phyloP scores from a whole-genome alignment of 2,113 vertebrate genomes.

The Entelurus aequoreus region DNA sequence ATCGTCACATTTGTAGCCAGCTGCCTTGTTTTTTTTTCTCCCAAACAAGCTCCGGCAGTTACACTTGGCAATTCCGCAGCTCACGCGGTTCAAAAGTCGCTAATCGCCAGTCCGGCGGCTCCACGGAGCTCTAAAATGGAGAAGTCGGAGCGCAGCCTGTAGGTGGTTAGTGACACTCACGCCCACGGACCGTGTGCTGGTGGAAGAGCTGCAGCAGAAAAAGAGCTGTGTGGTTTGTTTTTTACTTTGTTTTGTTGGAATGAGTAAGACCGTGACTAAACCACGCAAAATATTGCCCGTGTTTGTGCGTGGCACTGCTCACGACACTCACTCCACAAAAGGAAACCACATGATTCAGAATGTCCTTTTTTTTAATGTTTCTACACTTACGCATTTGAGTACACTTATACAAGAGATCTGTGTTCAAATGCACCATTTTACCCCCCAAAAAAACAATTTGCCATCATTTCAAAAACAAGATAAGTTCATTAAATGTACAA shows the following conservation, averaged over 20 bases:
- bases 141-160: slow-evolving; percentile 26
- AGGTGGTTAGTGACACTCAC: slow-evolving; percentile 49
- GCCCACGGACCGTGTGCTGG: slow-evolving; percentile 49
- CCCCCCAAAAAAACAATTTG: background rate
- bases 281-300: slow-evolving; percentile 33
- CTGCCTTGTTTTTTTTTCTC: background rate
- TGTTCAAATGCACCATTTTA: too few relatives aligned
- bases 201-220: slow-evolving; percentile 32
- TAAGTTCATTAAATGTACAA: background rate
- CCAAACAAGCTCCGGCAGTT: slow-evolving; percentile 5
- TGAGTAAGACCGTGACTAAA: slow-evolving; percentile 41
- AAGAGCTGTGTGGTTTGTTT: slow-evolving; percentile 40
- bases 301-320: slow-evolving; percentile 1
- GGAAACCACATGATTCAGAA: background rate
- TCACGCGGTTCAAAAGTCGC: slow-evolving; percentile 19
- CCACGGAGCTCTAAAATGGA: slow-evolving; percentile 40
- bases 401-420: background rate
- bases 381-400: background rate
- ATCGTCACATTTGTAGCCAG: background rate
- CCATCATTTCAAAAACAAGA: background rate
- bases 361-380: too few relatives aligned
- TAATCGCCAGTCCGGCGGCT: slow-evolving; percentile 17
- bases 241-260: slow-evolving; percentile 3
- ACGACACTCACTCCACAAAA: background rate
- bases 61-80: background rate